Conservation (phyloP, 2,888 invertebrate species). For the Drosophila anomelani region DNA sequence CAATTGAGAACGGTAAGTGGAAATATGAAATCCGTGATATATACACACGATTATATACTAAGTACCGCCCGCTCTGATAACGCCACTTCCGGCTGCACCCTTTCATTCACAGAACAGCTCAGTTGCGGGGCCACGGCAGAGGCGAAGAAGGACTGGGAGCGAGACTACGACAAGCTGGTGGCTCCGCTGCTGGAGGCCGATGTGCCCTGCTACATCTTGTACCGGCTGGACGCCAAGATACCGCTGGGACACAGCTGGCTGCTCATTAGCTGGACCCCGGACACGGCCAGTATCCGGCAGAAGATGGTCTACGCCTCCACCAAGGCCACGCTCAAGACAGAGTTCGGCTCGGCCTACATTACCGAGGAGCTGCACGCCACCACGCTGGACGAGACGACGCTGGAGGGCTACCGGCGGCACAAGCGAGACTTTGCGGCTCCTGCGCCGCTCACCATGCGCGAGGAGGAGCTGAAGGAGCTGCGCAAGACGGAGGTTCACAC, state of each 20-base stretch:
- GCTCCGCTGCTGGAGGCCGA: constrained; percentile 89
- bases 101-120: constrained; percentile 89
- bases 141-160: constrained; percentile 91
- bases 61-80: constrained; percentile 40
- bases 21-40: constrained; percentile 1
- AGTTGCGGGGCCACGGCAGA: constrained; percentile 88
- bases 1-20: constrained; percentile 92
- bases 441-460: constrained; percentile 94
- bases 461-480: constrained; percentile 93
- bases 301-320: constrained; percentile 99
- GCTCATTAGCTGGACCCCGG: constrained; percentile 97
- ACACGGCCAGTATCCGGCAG: constrained; percentile 92
- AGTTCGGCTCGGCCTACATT: constrained; percentile 97
- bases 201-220: constrained; percentile 96
- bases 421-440: constrained; percentile 92
- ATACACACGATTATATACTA: constrained; percentile 22
- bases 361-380: constrained; percentile 98
- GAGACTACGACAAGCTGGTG: constrained; percentile 92
- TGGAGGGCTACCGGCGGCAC: constrained; percentile 93
- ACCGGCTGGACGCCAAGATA: constrained; percentile 91
- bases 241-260: constrained; percentile 96
- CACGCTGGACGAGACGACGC: constrained; percentile 90
- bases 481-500: constrained; percentile 90
- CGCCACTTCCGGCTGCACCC: constrained; percentile 22
- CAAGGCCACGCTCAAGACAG: constrained; percentile 97